Percentiles rank a stretch among this genome's conserved stretches.
phyloP scores from a whole-genome alignment of 2,797 vertebrate species.

The Salmo trutta region DNA sequence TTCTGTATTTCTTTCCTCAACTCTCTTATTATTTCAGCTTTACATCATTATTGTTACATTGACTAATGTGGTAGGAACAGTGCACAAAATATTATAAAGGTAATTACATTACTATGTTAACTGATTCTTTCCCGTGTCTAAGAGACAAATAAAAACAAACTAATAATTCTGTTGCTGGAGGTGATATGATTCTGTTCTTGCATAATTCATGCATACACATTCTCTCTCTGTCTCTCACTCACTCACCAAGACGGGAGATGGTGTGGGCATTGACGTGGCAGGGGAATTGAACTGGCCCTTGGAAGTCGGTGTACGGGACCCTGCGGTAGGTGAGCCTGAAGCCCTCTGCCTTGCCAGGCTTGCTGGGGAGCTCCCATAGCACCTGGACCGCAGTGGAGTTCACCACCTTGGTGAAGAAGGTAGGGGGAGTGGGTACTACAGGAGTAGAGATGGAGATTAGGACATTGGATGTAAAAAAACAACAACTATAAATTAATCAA shows the following conservation, averaged over 20 bases:
- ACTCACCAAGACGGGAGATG: constrained; percentile 56
- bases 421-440: constrained; percentile 56
- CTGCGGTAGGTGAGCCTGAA: constrained; percentile 61
- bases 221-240: not conserved
- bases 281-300: constrained; percentile 55
- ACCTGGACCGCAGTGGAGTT: constrained; percentile 54
- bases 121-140: not conserved
- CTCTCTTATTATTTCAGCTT: not conserved
- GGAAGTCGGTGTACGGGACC: constrained; percentile 51
- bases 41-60: not conserved
- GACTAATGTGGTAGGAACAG: not conserved
- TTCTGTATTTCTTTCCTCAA: not conserved
- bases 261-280: constrained; percentile 55
- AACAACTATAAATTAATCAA: not conserved
- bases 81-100: not conserved
- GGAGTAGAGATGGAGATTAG: not conserved
- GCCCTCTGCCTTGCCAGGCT: constrained; percentile 49
- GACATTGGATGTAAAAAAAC: not conserved
- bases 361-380: constrained; percentile 59
- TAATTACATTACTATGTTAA: not conserved
- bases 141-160: not conserved
- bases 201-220: not conserved
- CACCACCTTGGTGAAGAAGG: constrained; percentile 62
- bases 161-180: not conserved
- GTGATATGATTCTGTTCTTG: not conserved